Evolutionary conservation across 2,113 vertebrate genomes (phyloP).

Genomic region (Aythya baeri): DNA sequence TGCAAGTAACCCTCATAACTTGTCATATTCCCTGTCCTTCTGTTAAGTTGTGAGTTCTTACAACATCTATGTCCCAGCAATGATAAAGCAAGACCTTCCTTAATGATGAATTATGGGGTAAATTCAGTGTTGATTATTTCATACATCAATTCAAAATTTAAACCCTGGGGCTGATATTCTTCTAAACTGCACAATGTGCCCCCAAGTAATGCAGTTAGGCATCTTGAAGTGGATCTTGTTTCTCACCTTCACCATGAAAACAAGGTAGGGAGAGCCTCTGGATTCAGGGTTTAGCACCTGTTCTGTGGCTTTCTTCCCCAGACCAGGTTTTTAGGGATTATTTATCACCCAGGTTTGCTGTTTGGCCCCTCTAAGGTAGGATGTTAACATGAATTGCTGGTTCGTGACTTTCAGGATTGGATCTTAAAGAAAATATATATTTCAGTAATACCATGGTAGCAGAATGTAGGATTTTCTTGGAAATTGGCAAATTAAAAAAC

Average conservation of each 20-base stretch:
- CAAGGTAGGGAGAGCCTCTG: fast-evolving
- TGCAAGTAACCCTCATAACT: slow-evolving; percentile 2
- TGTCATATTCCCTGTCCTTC: background rate
- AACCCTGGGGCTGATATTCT: background rate
- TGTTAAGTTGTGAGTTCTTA: background rate
- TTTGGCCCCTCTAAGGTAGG: background rate
- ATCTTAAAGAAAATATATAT: background rate
- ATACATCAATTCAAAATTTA: background rate
- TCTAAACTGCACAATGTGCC: background rate
- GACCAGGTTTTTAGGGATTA: too few species aligned
- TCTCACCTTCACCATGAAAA: background rate
- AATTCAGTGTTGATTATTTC: background rate
- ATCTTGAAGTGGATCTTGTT: background rate
- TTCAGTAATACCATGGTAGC: background rate
- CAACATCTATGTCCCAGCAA: background rate
- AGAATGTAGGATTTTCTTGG: background rate
- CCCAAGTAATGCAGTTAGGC: background rate
- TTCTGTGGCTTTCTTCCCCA: background rate
- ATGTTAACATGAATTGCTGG: background rate
- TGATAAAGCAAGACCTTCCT: background rate
- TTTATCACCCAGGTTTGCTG: background rate
- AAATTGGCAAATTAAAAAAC: background rate
- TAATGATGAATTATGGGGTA: background rate
- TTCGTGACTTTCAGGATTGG: background rate
- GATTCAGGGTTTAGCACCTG: background rate